phyloP scores from a whole-genome alignment of 1,140 invertebrate species.

The Drosophila lacteicornis region DNA sequence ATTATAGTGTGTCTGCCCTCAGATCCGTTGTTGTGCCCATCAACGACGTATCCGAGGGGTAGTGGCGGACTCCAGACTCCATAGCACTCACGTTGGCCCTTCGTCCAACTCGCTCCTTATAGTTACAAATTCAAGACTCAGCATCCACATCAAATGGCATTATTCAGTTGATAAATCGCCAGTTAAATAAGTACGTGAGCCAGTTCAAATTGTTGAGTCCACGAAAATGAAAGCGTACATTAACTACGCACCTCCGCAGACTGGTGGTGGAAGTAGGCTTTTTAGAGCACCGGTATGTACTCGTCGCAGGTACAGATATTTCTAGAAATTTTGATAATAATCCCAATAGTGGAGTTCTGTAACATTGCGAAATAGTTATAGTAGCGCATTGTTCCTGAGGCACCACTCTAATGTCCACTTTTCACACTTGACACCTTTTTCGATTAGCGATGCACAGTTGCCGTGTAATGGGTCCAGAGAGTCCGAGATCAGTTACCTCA shows the following conservation, averaged over 20 bases:
- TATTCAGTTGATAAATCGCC: slow-evolving; percentile 55
- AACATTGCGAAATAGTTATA: no score
- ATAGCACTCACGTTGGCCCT: slow-evolving; percentile 9
- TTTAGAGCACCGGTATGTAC: no score
- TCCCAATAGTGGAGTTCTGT: not conserved
- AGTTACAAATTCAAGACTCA: slow-evolving; percentile 47
- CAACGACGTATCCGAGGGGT: slow-evolving; percentile 16
- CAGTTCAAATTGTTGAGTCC: slow-evolving; percentile 32
- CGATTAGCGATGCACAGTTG: slow-evolving; percentile 30
- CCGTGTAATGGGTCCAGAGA: slow-evolving; percentile 29
- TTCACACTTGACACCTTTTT: slow-evolving; percentile 40
- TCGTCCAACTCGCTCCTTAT: not conserved
- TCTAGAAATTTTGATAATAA: not conserved
- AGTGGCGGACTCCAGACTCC: not conserved
- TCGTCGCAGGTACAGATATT: not conserved
- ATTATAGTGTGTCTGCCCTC: slow-evolving; percentile 77
- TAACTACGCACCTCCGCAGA: slow-evolving; percentile 5
- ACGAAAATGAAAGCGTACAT: slow-evolving; percentile 38
- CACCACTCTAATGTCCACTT: slow-evolving; percentile 8
- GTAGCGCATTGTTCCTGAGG: not conserved
- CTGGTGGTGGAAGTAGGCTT: no score
- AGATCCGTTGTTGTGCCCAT: slow-evolving; percentile 46
- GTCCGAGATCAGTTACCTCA: slow-evolving; percentile 42
- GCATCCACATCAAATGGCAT: slow-evolving; percentile 53
- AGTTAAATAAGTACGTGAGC: slow-evolving; percentile 56